Base-by-base conservation (phyloP, 1,140 invertebrate species). In the Goniozus legneri region DNA sequence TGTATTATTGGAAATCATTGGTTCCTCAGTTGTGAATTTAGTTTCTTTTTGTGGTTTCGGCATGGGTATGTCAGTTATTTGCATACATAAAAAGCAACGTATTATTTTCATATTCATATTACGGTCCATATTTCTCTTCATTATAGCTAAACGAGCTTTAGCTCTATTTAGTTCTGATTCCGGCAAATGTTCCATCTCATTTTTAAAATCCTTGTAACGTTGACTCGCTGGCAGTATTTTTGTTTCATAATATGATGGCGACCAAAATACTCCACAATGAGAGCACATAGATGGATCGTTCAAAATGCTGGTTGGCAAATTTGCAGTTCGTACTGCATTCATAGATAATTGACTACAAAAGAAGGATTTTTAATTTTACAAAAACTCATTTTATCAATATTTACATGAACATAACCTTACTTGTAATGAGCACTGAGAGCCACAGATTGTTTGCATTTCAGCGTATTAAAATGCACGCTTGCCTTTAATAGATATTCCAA, bases 201-300 rank as follows among this genome's bases (percentile, higher is more conserved):
- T 62, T 53, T 55, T 50, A 6, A 62, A 21, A 8, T 50, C 57
- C 39, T 58, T 64, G 4, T 60, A 58, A n/a, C 33, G 12, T 43
- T 20, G 30, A 57, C 47, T 73, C 16, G 57, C 57, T 32, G 43
- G 37, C 35, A 32, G 8, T 45, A 75, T 49, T 43, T 63, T 59
- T 33, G 62, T 48, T 38, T 46, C 61, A 42, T 54, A 36, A 50
- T 64, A 47, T 19, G 52, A 43, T 15, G 59, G 58, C 8, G 19
- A 54, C 70, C 69, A 75, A 20, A 71, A 47, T 16, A 60, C 51
- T 34, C 69, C 69, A 39, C 73, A 75, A 49, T 68, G 43, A n/a
- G 46, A 47, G 47, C 73, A 75, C 60, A 74, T 68, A 3, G n/a
- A 45, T 43, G 12, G 53, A 55, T 1, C 54, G 41, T 2, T 62